Evolutionary conservation across 2,888 invertebrate genomes (phyloP).

Genomic region (Petrophora chlorosata): DNA sequence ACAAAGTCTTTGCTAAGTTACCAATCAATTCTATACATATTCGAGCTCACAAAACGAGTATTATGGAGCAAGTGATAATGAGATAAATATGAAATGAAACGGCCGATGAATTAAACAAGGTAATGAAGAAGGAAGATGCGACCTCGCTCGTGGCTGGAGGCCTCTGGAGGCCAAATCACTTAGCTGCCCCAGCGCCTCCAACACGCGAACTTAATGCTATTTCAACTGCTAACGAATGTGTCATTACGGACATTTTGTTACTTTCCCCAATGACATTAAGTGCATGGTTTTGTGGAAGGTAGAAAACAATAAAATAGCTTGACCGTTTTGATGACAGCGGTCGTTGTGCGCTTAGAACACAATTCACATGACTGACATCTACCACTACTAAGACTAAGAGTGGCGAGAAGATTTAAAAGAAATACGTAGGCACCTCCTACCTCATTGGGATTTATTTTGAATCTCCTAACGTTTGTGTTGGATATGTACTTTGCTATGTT

Average conservation of each 20-base stretch:
- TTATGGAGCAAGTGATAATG: conserved; percentile 26
- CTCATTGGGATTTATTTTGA: too few relatives aligned
- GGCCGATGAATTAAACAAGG: conserved; percentile 52
- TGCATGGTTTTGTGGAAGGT: conserved; percentile 3
- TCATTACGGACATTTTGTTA: conserved; percentile 39
- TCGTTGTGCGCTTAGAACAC: too few relatives aligned
- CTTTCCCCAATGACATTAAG: conserved; percentile 26
- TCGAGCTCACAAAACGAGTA: conserved; percentile 6
- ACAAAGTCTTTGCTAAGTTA: too few relatives aligned
- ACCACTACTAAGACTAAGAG: too few relatives aligned
- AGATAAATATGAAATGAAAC: conserved; percentile 33
- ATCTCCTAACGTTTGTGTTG: too few relatives aligned
- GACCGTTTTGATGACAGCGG: too few relatives aligned
- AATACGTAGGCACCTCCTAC: too few relatives aligned
- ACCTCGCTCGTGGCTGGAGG: conserved; percentile 63
- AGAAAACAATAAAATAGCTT: conserved; percentile 4
- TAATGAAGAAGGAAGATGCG: conserved; percentile 65
- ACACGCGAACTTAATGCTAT: conserved; percentile 51
- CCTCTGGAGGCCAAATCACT: conserved; percentile 47
- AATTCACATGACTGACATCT: too few relatives aligned
- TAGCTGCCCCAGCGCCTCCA: conserved; percentile 37
- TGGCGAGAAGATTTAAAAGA: too few relatives aligned
- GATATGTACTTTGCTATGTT: too few relatives aligned
- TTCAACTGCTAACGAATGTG: conserved; percentile 41
- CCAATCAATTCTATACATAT: too few relatives aligned